Evolutionary conservation across 2,113 vertebrate genomes (phyloP).

Genomic region (Xenopus tropicalis): DNA sequence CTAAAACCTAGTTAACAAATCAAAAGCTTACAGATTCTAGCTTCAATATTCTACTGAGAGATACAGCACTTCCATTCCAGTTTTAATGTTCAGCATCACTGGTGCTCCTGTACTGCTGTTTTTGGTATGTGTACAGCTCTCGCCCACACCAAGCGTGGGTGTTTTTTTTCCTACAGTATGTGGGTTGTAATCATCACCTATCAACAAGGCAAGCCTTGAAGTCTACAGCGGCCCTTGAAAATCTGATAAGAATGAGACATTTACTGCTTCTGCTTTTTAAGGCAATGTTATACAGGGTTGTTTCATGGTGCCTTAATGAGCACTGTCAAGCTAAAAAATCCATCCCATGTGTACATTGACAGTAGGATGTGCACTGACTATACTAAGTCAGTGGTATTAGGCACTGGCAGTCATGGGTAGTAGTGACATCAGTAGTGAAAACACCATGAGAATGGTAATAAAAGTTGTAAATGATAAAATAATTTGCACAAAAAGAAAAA

Average conservation of each 20-base stretch:
- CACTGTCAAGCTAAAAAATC: no score
- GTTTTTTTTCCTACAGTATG: slow-evolving; percentile 7
- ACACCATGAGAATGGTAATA: no score
- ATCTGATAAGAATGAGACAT: neutral
- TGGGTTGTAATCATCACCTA: slow-evolving; percentile 6
- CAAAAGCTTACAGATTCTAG: neutral
- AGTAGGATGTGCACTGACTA: no score
- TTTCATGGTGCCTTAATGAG: no score
- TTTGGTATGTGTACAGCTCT: slow-evolving; percentile 11
- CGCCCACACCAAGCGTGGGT: slow-evolving; percentile 32
- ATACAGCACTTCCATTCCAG: neutral
- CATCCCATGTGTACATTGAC: no score
- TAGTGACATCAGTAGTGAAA: no score
- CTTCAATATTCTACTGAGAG: neutral
- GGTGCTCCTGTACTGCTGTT: neutral
- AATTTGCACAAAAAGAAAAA: no score
- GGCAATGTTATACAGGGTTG: no score
- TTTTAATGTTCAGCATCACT: neutral
- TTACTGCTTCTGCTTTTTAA: neutral
- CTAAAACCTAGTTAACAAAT: no score
- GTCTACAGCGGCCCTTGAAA: neutral
- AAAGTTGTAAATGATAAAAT: no score
- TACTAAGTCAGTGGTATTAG: no score
- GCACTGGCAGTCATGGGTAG: no score
- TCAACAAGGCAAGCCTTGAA: neutral